Percentiles rank a stretch among this genome's conserved stretches.
Evolutionary conservation across 1,140 invertebrate genomes (phyloP).

Genomic region (Pseudomyrmex flavicornis): DNA sequence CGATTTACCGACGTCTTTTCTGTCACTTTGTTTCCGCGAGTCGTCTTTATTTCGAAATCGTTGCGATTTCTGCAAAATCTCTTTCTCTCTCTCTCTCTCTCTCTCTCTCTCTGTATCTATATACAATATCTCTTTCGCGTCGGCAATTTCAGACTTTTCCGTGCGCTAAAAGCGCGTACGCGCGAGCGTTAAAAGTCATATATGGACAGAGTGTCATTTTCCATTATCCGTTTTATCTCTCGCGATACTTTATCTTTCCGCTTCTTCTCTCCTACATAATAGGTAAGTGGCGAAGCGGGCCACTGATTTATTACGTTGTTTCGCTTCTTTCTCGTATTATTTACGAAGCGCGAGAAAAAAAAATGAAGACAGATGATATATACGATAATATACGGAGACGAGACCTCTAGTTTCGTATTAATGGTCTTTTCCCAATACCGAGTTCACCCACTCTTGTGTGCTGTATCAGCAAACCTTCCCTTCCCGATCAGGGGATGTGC

Average conservation of each 20-base stretch:
- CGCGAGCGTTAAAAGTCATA: too few species aligned
- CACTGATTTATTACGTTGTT: slow-evolving; percentile 30
- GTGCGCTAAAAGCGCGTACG: background rate
- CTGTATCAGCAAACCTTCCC: too few species aligned
- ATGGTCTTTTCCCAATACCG: too few species aligned
- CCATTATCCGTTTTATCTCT: background rate
- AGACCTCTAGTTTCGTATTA: too few species aligned
- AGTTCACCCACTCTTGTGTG: too few species aligned
- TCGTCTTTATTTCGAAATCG: background rate
- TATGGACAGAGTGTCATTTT: background rate
- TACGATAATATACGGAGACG: too few species aligned
- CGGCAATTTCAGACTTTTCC: background rate
- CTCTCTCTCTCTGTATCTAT: too few species aligned
- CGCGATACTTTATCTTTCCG: background rate
- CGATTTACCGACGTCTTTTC: background rate
- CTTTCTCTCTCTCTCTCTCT: too few species aligned
- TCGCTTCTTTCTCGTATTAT: background rate
- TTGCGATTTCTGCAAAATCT: background rate
- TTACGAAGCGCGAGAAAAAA: background rate
- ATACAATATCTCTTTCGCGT: background rate
- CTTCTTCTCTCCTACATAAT: too few species aligned
- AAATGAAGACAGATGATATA: slow-evolving; percentile 13
- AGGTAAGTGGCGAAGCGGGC: background rate
- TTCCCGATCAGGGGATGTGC: background rate
- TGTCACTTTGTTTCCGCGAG: background rate